phyloP scores from a whole-genome alignment of 2,888 invertebrate species.

The Netelia inedita region DNA sequence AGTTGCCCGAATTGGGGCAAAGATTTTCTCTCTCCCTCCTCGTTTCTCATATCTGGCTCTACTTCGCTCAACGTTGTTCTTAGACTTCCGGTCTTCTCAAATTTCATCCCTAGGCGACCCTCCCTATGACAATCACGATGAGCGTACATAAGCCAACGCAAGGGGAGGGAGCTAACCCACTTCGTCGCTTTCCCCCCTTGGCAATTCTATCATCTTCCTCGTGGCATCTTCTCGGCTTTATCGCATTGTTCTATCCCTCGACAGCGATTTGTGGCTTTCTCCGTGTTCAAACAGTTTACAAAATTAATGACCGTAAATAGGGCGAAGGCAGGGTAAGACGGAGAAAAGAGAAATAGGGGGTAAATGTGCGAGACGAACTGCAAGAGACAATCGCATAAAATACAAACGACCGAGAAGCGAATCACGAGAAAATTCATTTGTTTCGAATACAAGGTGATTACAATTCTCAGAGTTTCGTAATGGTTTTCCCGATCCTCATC shows the following conservation, averaged over 20 bases:
- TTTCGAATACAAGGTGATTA: neutral
- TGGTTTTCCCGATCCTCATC: neutral
- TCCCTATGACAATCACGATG: constrained; percentile 11
- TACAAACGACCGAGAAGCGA: neutral
- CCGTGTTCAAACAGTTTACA: constrained; percentile 31
- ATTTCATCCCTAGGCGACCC: constrained; percentile 19
- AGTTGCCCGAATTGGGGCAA: neutral
- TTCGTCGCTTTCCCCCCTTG: neutral
- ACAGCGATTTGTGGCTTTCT: constrained; percentile 25
- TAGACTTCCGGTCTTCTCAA: neutral
- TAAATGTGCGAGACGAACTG: constrained; percentile 4
- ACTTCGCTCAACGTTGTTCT: neutral
- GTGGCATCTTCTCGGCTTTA: constrained; percentile 3
- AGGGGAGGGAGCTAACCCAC: neutral
- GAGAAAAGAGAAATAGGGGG: constrained; percentile 1
- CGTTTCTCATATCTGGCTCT: neutral
- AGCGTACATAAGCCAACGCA: neutral
- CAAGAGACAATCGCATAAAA: neutral
- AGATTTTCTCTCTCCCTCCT: neutral
- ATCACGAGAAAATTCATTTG: neutral
- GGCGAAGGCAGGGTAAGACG: neutral
- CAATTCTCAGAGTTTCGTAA: neutral
- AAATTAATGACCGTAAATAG: constrained; percentile 20
- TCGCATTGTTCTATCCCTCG: constrained; percentile 28
- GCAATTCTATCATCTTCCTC: constrained; percentile 18